phyloP scores from a whole-genome alignment of 1,140 invertebrate species.

The Cyclina sinensis region DNA sequence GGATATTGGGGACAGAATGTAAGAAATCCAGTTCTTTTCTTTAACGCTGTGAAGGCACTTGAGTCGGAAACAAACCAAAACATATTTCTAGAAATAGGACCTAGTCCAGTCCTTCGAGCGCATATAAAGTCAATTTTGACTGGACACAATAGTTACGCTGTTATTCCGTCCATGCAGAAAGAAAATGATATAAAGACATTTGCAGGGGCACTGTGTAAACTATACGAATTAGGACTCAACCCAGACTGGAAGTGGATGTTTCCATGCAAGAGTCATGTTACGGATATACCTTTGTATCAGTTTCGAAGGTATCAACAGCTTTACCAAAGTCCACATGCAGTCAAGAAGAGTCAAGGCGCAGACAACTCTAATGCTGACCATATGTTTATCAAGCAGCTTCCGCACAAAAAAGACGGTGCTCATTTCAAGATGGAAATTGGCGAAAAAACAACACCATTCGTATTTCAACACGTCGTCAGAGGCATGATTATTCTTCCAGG shows the following conservation, averaged over 20 bases:
- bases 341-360: background rate
- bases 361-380: background rate
- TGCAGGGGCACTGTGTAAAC: no score
- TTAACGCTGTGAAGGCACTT: constrained; percentile 44
- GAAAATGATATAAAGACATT: no score
- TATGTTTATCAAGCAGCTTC: constrained; percentile 7
- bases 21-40: constrained; percentile 60
- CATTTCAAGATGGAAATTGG: constrained; percentile 14
- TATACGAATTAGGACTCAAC: constrained; percentile 57
- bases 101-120: no score
- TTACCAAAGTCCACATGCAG: background rate
- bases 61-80: background rate
- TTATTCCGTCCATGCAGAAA: no score
- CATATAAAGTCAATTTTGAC: no score
- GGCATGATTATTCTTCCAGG: constrained; percentile 47
- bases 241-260: constrained; percentile 66
- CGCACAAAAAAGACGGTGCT: background rate
- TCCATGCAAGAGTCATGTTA: background rate
- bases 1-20: constrained; percentile 70
- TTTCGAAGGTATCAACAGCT: background rate
- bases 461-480: constrained; percentile 62
- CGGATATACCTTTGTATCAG: constrained; percentile 43
- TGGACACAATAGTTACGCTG: no score
- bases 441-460: constrained; percentile 38
- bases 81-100: constrained; percentile 70